These are phyloP conservation scores for Sceloporus tristichus DNA, from an alignment of 2,113 vertebrate species.

Conservation along the genomic window DNA sequence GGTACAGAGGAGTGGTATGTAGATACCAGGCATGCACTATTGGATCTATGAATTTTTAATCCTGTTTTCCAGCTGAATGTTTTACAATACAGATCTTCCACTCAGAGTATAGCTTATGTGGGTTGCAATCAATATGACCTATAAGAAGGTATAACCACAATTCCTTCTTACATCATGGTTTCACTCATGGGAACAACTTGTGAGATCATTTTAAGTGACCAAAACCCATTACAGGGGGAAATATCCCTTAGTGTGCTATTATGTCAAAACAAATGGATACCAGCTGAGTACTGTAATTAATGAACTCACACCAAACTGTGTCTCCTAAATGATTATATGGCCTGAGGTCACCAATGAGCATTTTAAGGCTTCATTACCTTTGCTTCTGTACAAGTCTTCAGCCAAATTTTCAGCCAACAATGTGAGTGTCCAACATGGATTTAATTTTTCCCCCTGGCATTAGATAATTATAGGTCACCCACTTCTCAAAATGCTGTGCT, in stretches of 20 bases:
- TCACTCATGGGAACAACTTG: neutral
- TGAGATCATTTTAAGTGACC: neutral
- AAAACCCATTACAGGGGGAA: slow-evolving; percentile 30
- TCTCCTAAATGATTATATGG: slow-evolving; percentile 44
- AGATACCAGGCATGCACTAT: neutral
- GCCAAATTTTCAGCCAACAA: neutral
- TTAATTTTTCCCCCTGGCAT: neutral
- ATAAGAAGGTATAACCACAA: neutral
- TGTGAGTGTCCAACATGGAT: slow-evolving; percentile 2
- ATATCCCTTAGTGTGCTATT: neutral
- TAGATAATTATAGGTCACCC: slow-evolving; percentile 22
- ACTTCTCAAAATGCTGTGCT: slow-evolving; percentile 14
- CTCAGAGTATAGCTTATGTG: neutral
- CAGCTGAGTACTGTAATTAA: slow-evolving; percentile 34
- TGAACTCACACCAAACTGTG: slow-evolving; percentile 31
- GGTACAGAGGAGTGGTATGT: too few relatives aligned
- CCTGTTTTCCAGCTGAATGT: neutral
- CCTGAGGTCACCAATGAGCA: slow-evolving; percentile 36
- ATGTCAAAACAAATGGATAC: neutral
- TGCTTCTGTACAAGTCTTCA: neutral
- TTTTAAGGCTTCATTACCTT: slow-evolving; percentile 26
- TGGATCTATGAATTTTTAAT: neutral
- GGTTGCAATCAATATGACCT: neutral
- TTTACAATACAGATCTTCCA: neutral
- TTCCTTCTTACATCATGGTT: neutral